Percentiles rank a stretch among this genome's conserved stretches.
Conservation (phyloP, 1,140 invertebrate species). For the Laupala kohalensis region DNA sequence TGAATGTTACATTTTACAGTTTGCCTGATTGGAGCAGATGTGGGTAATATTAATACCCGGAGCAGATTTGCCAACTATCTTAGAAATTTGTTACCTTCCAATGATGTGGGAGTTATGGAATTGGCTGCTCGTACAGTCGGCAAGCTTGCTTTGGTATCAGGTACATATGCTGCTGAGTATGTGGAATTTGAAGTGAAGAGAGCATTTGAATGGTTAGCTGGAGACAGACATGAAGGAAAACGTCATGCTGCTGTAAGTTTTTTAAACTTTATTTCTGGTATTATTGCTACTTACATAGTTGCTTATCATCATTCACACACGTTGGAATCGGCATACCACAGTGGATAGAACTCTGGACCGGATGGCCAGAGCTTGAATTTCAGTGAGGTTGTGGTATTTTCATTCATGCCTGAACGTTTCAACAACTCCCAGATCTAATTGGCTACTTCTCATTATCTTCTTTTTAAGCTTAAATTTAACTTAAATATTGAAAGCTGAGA, state of each 20-base stretch:
- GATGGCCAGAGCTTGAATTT: no score
- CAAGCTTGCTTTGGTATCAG: conserved; percentile 77
- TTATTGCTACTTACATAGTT: no score
- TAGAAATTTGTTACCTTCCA: conserved; percentile 75
- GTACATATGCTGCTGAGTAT: conserved; percentile 86
- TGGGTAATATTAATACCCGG: conserved; percentile 78
- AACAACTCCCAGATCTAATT: no score
- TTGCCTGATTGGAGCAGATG: conserved; percentile 60
- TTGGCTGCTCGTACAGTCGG: conserved; percentile 90
- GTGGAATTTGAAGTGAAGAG: conserved; percentile 93
- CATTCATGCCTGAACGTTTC: no score
- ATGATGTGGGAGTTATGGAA: conserved; percentile 87
- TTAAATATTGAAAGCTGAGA: no score
- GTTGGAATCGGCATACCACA: no score
- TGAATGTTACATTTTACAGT: background rate
- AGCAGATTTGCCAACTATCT: conserved; percentile 88
- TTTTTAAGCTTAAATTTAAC: no score
- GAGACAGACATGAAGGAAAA: conserved; percentile 77
- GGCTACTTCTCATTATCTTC: no score
- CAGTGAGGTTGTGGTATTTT: no score
- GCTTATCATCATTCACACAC: no score
- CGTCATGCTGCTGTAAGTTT: conserved; percentile 66
- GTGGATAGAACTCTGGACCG: no score
- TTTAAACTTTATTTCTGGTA: background rate
- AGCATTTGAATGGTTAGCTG: conserved; percentile 85